Evolutionary conservation across 1,140 invertebrate species (phyloP).

Genomic region (Platyscapa corneri): DNA sequence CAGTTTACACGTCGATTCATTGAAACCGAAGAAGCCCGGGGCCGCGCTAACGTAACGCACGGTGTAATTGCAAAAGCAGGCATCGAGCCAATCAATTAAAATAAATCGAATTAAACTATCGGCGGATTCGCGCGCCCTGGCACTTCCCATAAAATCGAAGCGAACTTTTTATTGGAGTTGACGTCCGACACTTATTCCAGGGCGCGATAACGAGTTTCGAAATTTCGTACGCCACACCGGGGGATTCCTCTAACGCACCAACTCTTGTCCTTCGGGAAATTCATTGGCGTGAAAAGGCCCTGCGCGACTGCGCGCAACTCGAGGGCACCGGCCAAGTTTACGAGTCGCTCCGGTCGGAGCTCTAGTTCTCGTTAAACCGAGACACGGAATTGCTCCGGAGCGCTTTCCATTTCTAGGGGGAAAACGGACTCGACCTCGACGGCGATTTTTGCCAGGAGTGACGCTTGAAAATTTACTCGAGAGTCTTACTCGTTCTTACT

Average conservation of each 20-base stretch:
- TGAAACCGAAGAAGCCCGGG: no score
- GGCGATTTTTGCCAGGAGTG: no score
- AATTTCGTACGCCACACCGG: neutral
- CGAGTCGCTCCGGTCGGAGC: no score
- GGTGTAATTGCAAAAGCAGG: no score
- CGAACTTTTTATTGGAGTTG: neutral
- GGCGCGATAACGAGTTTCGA: neutral
- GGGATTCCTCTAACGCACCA: neutral
- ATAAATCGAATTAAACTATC: neutral
- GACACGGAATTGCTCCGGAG: no score
- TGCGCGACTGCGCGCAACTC: neutral
- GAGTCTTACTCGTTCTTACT: no score
- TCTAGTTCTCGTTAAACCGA: neutral
- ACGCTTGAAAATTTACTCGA: no score
- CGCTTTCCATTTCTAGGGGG: no score
- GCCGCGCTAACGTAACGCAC: no score
- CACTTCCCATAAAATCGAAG: neutral
- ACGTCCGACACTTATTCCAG: neutral
- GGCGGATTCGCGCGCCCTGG: neutral
- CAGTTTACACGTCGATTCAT: no score
- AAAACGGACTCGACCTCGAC: no score
- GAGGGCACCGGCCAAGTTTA: neutral
- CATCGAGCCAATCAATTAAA: neutral
- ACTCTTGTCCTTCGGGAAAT: neutral
- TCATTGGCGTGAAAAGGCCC: neutral